A percentile compares a stretch with the other conserved stretches of the same genome.
Conservation (phyloP, 2,888 invertebrate genomes). For the Chrysolina haemoptera region DNA sequence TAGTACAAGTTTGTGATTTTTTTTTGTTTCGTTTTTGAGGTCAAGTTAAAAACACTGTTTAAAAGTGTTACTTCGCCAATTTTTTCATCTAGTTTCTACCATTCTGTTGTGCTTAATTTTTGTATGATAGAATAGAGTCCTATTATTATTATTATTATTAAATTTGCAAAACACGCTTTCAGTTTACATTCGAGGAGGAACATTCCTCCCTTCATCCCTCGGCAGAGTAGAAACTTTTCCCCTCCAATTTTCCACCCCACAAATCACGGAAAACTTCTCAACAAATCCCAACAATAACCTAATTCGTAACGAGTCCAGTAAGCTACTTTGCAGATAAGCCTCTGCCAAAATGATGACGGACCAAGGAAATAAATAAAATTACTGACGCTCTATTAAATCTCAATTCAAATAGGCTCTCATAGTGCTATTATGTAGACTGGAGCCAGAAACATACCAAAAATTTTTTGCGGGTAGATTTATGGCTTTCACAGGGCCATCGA, state of each 20-base stretch:
- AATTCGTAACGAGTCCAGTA: conserved; percentile 12
- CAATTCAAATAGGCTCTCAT: conserved; percentile 15
- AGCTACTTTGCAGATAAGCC: conserved; percentile 11
- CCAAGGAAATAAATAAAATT: conserved; percentile 16
- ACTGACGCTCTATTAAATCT: conserved; percentile 17
- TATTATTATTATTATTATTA: no score
- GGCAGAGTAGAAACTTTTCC: neutral
- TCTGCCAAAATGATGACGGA: conserved; percentile 13
- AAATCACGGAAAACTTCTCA: neutral
- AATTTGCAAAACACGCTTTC: neutral
- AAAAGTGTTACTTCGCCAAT: no score
- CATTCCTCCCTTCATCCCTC: neutral
- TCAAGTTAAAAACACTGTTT: no score
- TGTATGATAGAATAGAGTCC: no score
- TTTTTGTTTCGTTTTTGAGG: no score
- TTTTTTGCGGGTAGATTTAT: neutral
- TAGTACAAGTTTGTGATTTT: no score
- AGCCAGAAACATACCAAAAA: conserved; percentile 4
- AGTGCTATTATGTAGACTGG: neutral
- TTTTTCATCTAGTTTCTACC: no score
- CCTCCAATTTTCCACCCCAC: conserved; percentile 13
- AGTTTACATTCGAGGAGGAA: neutral
- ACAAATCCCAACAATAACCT: conserved; percentile 12
- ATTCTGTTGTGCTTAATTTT: no score
- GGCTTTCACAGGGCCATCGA: neutral